Percentiles rank a stretch among this genome's conserved stretches.
Evolutionary conservation across 2,113 vertebrate species (phyloP).

Genomic region (Dunckerocampus dactyliophorus): DNA sequence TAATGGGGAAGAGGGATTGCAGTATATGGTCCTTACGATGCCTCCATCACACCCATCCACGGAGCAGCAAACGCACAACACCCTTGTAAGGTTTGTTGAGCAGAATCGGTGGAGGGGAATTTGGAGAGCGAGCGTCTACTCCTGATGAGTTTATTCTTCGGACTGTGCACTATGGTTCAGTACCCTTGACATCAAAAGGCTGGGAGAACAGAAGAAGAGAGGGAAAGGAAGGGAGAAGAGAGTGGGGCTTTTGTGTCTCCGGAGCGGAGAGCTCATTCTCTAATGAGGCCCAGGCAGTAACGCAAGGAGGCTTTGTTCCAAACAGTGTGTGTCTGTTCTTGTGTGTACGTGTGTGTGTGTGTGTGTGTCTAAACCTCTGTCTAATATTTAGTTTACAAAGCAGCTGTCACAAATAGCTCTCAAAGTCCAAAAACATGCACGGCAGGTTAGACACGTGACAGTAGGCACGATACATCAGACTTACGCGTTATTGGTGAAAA

Average conservation of each 20-base stretch:
- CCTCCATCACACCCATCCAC: slow-evolving; percentile 48
- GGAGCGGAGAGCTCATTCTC: slow-evolving; percentile 57
- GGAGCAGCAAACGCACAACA: slow-evolving; percentile 40
- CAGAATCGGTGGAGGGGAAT: slow-evolving; percentile 9
- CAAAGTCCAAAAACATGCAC: too few relatives aligned
- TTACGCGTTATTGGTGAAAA: too few relatives aligned
- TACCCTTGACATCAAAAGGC: slow-evolving; percentile 70
- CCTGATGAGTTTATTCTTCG: slow-evolving; percentile 57
- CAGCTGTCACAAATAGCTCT: too few relatives aligned
- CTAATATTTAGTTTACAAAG: not conserved
- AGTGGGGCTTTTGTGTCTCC: slow-evolving; percentile 57
- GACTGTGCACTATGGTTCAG: slow-evolving; percentile 45
- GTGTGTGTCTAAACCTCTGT: not conserved
- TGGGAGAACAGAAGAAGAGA: slow-evolving; percentile 57
- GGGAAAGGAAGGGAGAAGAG: slow-evolving; percentile 54
- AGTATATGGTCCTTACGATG: slow-evolving; percentile 59
- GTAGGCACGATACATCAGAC: too few relatives aligned
- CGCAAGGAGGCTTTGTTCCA: slow-evolving; percentile 41
- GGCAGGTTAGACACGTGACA: too few relatives aligned
- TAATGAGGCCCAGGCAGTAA: slow-evolving; percentile 61
- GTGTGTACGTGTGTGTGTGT: slow-evolving; percentile 10
- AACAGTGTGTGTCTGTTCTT: slow-evolving; percentile 1
- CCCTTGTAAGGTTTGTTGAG: slow-evolving; percentile 21
- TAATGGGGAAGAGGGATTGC: slow-evolving; percentile 45
- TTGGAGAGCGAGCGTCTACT: slow-evolving; percentile 36